phyloP scores from a whole-genome alignment of 2,113 vertebrate species.

The Phrynosoma platyrhinos region DNA sequence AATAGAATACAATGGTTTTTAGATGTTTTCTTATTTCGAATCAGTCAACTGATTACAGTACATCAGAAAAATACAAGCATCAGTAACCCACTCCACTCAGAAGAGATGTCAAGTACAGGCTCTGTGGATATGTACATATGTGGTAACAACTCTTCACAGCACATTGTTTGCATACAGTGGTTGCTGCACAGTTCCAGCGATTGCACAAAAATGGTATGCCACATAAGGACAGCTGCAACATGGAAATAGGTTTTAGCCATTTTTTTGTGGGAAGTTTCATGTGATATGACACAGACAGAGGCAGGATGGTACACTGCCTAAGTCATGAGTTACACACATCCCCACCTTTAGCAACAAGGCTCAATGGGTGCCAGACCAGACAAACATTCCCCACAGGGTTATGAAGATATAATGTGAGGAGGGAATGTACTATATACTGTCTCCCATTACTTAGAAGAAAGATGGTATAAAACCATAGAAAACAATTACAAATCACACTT shows the following conservation, averaged over 20 bases:
- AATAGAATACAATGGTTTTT: constrained; percentile 17
- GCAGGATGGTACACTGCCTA: background rate
- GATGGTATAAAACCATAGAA: background rate
- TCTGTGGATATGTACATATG: background rate
- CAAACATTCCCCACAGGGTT: no score
- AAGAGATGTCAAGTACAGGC: background rate
- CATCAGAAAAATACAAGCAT: background rate
- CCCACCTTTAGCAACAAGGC: background rate
- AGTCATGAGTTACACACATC: background rate
- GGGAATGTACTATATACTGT: background rate
- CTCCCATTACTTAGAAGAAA: background rate
- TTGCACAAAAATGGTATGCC: background rate
- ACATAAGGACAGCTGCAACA: background rate
- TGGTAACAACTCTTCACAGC: background rate
- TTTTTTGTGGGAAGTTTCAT: background rate
- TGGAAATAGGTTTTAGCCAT: background rate
- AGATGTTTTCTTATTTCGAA: background rate
- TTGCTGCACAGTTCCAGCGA: background rate
- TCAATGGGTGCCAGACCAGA: background rate
- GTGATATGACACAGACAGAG: background rate
- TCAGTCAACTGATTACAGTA: background rate
- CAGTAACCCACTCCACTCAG: background rate
- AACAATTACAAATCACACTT: background rate
- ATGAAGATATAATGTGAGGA: background rate
- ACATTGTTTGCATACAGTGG: background rate